phyloP scores from a whole-genome alignment of 1,140 invertebrate species.

The Drosophila fuyamai region DNA sequence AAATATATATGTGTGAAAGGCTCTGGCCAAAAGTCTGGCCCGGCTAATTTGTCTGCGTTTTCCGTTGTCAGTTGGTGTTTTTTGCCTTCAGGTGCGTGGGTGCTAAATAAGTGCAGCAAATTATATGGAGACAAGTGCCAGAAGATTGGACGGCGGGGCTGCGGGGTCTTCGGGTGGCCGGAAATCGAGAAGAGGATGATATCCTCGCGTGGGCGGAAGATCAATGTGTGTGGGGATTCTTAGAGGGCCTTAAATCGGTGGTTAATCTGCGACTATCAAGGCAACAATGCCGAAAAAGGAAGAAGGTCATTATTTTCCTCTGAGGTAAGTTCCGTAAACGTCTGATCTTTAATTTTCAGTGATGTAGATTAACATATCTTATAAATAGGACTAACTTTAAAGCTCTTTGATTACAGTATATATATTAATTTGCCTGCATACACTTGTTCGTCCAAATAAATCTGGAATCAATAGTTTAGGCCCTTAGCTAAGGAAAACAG shows the following conservation, averaged over 20 bases:
- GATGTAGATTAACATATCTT: too few relatives aligned
- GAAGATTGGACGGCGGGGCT: background rate
- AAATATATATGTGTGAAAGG: conserved; percentile 42
- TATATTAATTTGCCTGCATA: too few relatives aligned
- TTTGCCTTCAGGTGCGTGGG: conserved; percentile 57
- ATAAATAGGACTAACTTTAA: too few relatives aligned
- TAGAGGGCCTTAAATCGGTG: conserved; percentile 15
- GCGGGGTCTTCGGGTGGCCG: conserved; percentile 26
- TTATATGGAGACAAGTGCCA: conserved; percentile 78
- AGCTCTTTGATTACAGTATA: too few relatives aligned
- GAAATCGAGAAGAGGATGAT: conserved; percentile 60
- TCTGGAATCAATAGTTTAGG: too few relatives aligned
- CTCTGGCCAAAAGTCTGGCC: conserved; percentile 49
- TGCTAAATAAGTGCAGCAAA: conserved; percentile 79
- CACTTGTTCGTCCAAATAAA: too few relatives aligned
- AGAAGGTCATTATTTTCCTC: conserved; percentile 6
- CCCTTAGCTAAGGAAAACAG: too few relatives aligned
- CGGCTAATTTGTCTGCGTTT: conserved; percentile 65
- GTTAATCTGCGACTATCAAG: conserved; percentile 30
- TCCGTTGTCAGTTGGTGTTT: conserved; percentile 30
- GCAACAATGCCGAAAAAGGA: background rate
- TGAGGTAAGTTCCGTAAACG: background rate
- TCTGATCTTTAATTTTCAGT: too few relatives aligned
- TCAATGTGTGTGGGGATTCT: conserved; percentile 31
- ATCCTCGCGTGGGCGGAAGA: conserved; percentile 52